These are phyloP conservation scores for Poeciliopsis infans DNA, from an alignment of 2,797 vertebrate species.

Conservation along the genomic window DNA sequence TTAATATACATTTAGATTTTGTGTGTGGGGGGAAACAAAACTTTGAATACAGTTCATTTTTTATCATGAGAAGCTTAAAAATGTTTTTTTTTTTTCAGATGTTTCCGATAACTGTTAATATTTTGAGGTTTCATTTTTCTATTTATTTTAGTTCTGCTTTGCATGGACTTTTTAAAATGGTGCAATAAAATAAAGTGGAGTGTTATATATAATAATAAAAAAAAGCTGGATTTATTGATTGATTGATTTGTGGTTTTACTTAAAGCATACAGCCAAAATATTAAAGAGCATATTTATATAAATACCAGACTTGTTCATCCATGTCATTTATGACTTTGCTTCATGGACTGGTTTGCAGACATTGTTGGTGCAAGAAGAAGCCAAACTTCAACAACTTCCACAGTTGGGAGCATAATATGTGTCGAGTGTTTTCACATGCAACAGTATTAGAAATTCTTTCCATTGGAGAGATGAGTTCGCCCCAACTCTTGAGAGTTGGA, in stretches of 20 bases:
- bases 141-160: constrained; percentile 50
- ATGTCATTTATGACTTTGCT: not conserved
- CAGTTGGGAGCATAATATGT: not conserved
- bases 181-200: constrained; percentile 60
- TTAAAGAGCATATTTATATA: not conserved
- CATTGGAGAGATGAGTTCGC: not conserved
- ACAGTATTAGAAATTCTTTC: not conserved
- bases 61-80: constrained; percentile 37
- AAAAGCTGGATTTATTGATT: not conserved
- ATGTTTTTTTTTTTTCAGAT: constrained; percentile 45
- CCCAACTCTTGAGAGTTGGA: not conserved
- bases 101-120: not conserved
- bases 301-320: not conserved
- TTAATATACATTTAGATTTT: constrained; percentile 25
- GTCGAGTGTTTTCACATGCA: not conserved
- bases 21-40: constrained; percentile 26
- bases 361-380: not conserved
- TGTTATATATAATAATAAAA: constrained; percentile 13
- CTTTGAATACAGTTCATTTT: constrained; percentile 25
- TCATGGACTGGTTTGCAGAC: not conserved
- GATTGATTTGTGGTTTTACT: not conserved
- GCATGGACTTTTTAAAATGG: constrained; percentile 54
- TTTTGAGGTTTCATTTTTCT: not conserved
- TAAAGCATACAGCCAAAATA: not conserved
- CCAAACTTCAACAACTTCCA: not conserved